These are phyloP conservation scores for Myzus persicae DNA, from an alignment of 1,140 invertebrate species.

Conservation along the genomic window DNA sequence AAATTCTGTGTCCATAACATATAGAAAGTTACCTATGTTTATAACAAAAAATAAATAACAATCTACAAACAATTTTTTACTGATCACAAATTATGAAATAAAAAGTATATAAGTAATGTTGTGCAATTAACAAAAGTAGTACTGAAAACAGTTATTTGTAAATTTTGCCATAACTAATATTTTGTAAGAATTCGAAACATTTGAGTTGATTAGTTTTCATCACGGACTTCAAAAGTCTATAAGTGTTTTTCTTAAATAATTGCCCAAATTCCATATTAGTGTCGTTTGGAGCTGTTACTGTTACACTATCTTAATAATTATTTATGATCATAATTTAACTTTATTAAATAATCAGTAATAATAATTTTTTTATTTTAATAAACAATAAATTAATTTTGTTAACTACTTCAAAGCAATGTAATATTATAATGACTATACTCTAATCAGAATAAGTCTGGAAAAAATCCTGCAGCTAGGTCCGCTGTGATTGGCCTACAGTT, in stretches of 20 bases:
- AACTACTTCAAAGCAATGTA: background rate
- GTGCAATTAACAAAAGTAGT: background rate
- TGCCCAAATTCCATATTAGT: background rate
- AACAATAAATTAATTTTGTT: background rate
- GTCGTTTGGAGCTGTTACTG: fast-evolving
- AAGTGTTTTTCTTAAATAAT: background rate
- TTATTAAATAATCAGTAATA: background rate
- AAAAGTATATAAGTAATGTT: background rate
- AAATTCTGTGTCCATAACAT: background rate
- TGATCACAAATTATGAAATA: background rate
- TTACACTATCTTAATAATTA: background rate
- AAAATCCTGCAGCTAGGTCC: too few relatives aligned
- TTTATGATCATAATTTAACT: background rate
- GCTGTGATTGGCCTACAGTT: too few relatives aligned
- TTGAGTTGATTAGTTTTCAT: background rate
- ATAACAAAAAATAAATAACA: too few relatives aligned
- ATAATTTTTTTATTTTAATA: background rate
- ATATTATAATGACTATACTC: too few relatives aligned
- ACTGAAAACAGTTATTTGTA: background rate
- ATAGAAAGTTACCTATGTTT: background rate
- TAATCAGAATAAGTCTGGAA: too few relatives aligned
- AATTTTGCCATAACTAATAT: too few relatives aligned
- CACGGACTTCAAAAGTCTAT: too few relatives aligned
- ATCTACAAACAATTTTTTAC: background rate
- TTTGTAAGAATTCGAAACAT: background rate